These are phyloP conservation scores for Upupa epops DNA, from an alignment of 2,113 vertebrate species.

Conservation along the genomic window DNA sequence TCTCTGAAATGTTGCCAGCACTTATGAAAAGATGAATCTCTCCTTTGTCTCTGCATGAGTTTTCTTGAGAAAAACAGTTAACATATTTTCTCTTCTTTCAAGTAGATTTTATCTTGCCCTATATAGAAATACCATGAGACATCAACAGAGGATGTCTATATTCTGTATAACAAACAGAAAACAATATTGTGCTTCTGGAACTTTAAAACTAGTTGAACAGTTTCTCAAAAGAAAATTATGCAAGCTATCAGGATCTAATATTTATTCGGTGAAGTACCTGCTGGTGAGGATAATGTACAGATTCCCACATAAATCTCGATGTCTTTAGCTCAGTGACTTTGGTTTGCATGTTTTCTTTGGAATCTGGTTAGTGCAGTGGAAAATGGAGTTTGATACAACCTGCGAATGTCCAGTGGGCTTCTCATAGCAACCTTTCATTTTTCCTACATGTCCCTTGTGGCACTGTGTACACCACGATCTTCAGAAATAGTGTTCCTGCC, in stretches of 20 bases:
- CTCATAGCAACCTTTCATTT: not conserved
- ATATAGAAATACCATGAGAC: slow-evolving; percentile 54
- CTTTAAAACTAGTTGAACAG: not conserved
- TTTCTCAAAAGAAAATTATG: slow-evolving; percentile 18
- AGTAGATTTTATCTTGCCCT: slow-evolving; percentile 44
- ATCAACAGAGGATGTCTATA: slow-evolving; percentile 3
- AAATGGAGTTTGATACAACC: not conserved
- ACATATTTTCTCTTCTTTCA: slow-evolving; percentile 52
- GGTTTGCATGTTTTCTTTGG: not conserved
- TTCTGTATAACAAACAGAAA: slow-evolving; percentile 23
- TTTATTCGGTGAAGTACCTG: slow-evolving; percentile 9
- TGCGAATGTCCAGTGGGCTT: not conserved
- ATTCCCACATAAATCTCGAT: not conserved
- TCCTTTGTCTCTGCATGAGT: not conserved
- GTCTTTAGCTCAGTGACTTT: not conserved
- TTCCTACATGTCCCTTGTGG: rapidly evolving
- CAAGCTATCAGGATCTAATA: not conserved
- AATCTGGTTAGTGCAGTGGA: not conserved
- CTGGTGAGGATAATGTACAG: not conserved
- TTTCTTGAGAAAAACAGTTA: slow-evolving; percentile 46
- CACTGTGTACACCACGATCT: rapidly evolving
- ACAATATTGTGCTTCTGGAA: slow-evolving; percentile 9
- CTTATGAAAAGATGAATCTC: slow-evolving; percentile 44
- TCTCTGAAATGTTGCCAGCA: slow-evolving; percentile 37
- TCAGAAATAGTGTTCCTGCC: rapidly evolving